Conservation (phyloP, 1,140 invertebrate species). For the Rhyzopertha dominica region DNA sequence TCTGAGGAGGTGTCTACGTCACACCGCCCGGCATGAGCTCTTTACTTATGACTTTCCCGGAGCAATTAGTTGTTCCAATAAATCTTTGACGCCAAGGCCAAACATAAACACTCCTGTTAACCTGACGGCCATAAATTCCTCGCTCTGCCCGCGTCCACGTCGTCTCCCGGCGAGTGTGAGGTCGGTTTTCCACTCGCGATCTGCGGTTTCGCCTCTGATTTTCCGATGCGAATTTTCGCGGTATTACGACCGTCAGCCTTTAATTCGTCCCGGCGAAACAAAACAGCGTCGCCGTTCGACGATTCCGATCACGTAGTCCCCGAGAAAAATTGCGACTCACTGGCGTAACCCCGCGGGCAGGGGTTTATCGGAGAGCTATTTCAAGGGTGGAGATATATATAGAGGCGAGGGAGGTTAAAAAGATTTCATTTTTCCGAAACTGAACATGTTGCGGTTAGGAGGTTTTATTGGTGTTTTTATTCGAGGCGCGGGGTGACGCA, state of each 20-base stretch:
- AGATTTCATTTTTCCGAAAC: constrained; percentile 42
- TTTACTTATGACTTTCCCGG: constrained; percentile 3
- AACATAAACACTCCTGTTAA: too few relatives aligned
- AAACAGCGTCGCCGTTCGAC: constrained; percentile 28
- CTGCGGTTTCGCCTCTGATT: too few relatives aligned
- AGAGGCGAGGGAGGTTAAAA: constrained; percentile 36
- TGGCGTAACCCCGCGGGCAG: constrained; percentile 25
- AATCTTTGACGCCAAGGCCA: background rate
- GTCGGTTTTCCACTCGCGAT: too few relatives aligned
- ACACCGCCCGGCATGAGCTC: constrained; percentile 1
- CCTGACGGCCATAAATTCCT: too few relatives aligned
- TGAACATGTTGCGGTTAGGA: constrained; percentile 39
- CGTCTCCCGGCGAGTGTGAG: too few relatives aligned
- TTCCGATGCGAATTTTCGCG: too few relatives aligned
- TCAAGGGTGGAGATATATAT: constrained; percentile 34
- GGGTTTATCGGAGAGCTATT: constrained; percentile 34
- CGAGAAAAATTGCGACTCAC: constrained; percentile 42
- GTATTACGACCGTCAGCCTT: too few relatives aligned
- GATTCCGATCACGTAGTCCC: constrained; percentile 40
- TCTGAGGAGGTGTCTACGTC: too few relatives aligned
- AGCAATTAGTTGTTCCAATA: constrained; percentile 4
- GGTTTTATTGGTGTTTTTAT: constrained; percentile 37
- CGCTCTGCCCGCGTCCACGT: too few relatives aligned
- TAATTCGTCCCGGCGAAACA: constrained; percentile 30
- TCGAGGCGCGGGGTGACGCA: too few relatives aligned